phyloP scores from a whole-genome alignment of 2,797 vertebrate species.

The Ctenopoma multispine region DNA sequence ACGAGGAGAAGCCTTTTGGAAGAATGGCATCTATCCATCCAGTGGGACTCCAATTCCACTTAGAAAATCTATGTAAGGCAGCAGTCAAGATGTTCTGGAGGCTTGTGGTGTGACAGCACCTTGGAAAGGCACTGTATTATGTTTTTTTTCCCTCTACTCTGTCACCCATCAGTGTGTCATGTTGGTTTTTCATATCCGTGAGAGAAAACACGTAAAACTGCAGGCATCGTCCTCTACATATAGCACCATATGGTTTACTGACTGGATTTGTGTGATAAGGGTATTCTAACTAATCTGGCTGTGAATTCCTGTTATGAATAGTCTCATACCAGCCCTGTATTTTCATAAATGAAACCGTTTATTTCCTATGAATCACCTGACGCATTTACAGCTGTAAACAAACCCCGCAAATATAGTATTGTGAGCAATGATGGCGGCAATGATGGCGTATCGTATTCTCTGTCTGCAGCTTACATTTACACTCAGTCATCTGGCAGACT shows the following conservation, averaged over 20 bases:
- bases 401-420: constrained; percentile 18
- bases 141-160: neutral
- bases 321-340: neutral
- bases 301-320: neutral
- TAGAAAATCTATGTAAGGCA: neutral
- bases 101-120: neutral
- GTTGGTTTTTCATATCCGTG: constrained; percentile 3
- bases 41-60: neutral
- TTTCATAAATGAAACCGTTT: constrained; percentile 2
- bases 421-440: constrained; percentile 13
- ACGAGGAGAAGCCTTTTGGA: neutral
- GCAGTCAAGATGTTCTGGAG: neutral
- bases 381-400: constrained; percentile 18
- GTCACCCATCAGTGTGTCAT: neutral
- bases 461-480: constrained; percentile 17
- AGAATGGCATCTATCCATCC: neutral
- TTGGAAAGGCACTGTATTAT: neutral
- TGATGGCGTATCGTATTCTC: constrained; percentile 12
- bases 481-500: neutral
- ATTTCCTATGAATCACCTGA: constrained; percentile 26
- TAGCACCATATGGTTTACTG: neutral
- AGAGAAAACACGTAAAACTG: neutral
- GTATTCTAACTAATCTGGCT: neutral
- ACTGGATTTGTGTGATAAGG: neutral
- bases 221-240: neutral